phyloP scores from a whole-genome alignment of 2,113 vertebrate species.

The Rafetus swinhoei region DNA sequence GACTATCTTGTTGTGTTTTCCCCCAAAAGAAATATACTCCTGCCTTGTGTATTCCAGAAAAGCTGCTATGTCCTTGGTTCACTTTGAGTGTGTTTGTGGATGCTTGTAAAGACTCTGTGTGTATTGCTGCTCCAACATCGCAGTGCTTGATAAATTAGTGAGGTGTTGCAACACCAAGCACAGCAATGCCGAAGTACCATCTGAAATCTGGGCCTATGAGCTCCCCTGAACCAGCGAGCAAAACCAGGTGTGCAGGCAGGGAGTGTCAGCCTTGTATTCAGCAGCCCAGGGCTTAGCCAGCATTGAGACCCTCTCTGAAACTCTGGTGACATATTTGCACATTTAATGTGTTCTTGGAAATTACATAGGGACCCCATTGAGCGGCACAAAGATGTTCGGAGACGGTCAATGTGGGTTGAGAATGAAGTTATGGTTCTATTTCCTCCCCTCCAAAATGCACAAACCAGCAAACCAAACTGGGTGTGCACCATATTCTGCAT shows the following conservation, averaged over 20 bases:
- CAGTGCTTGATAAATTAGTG: not conserved
- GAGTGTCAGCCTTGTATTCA: not conserved
- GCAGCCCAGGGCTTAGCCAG: not conserved
- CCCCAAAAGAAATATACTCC: accelerated
- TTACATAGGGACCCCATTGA: not conserved
- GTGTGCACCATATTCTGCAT: not conserved
- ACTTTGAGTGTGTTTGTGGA: not conserved
- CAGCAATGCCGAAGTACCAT: not conserved
- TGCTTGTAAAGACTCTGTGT: not conserved
- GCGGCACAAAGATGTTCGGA: not conserved
- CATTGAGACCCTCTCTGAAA: not conserved
- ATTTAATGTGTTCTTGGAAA: conserved; percentile 28
- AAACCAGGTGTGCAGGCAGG: not conserved
- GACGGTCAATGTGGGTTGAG: conserved; percentile 1
- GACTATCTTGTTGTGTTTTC: not conserved
- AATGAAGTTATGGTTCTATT: conserved; percentile 20
- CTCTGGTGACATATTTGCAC: not conserved
- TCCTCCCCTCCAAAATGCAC: not conserved
- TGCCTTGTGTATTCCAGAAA: conserved; percentile 39
- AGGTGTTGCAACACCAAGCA: not conserved
- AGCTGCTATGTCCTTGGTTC: accelerated
- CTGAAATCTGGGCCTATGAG: not conserved
- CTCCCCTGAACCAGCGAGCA: not conserved
- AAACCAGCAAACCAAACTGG: not conserved
- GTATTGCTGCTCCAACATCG: not conserved